Conservation (phyloP, 2,888 invertebrate species). For the Griposia aprilina region DNA sequence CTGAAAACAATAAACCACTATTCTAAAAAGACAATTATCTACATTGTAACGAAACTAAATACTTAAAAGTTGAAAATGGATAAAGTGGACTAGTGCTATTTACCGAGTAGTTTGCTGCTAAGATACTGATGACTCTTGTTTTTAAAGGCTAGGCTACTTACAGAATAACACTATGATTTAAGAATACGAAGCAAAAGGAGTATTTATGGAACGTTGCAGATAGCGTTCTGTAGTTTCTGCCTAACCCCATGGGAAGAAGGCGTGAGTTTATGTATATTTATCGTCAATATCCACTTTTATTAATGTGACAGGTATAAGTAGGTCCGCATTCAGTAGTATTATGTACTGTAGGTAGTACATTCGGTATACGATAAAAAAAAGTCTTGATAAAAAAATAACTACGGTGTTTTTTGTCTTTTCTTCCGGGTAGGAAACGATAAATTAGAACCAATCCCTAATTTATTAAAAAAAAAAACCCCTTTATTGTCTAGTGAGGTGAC, state of each 20-base stretch:
- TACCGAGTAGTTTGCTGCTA: slow-evolving; percentile 5
- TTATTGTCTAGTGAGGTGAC: background rate
- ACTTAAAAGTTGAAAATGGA: background rate
- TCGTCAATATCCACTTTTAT: background rate
- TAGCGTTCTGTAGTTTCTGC: background rate
- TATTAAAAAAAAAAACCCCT: too few relatives aligned
- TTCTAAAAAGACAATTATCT: background rate
- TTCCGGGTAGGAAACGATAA: background rate
- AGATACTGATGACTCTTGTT: background rate
- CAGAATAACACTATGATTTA: background rate
- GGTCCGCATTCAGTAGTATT: background rate
- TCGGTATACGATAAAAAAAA: background rate
- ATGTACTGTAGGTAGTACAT: background rate
- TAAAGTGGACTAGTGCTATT: slow-evolving; percentile 1
- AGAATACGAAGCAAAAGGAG: background rate
- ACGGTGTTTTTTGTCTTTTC: background rate
- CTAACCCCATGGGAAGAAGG: too few relatives aligned
- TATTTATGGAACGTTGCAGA: background rate
- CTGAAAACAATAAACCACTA: too few relatives aligned
- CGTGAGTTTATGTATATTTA: background rate
- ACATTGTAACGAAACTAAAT: background rate
- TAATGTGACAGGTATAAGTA: background rate
- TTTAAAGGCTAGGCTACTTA: background rate
- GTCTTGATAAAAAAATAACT: background rate
- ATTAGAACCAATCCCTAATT: background rate